Conservation (phyloP, 1,140 invertebrate species). For the Diprion similis region DNA sequence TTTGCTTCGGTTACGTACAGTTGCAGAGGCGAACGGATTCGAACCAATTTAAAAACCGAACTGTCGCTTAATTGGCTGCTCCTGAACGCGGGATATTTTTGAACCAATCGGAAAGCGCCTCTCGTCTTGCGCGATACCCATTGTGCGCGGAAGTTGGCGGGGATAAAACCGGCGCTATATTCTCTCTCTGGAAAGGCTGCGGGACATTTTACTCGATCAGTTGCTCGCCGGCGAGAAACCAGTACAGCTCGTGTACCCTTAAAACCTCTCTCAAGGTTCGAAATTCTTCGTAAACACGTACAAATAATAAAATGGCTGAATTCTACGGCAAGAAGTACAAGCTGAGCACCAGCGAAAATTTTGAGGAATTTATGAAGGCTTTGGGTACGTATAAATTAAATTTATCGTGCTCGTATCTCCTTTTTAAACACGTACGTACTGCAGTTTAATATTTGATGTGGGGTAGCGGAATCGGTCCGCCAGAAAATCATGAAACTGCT, state of each 20-base stretch:
- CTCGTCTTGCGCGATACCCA: background rate
- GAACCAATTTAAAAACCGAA: background rate
- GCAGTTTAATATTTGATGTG: too few relatives aligned
- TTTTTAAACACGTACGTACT: too few relatives aligned
- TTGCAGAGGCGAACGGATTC: too few relatives aligned
- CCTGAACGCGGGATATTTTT: background rate
- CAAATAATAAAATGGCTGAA: conserved; percentile 31
- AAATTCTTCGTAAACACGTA: too few relatives aligned
- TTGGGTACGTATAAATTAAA: conserved; percentile 69
- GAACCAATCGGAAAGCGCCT: background rate
- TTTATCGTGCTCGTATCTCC: background rate
- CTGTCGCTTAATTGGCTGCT: background rate
- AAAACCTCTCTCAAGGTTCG: too few relatives aligned
- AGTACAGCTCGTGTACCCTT: background rate
- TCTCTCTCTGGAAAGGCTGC: background rate
- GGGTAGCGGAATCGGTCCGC: too few relatives aligned
- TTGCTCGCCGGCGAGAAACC: conserved; percentile 3
- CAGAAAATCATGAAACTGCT: too few relatives aligned
- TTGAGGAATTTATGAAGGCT: conserved; percentile 88
- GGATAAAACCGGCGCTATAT: background rate
- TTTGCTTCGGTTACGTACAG: too few relatives aligned
- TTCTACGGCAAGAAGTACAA: conserved; percentile 78
- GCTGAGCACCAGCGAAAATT: conserved; percentile 78
- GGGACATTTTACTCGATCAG: background rate
- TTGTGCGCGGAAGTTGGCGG: background rate